Evolutionary conservation across 2,888 invertebrate genomes (phyloP).

Genomic region (Mimachlamys varia): DNA sequence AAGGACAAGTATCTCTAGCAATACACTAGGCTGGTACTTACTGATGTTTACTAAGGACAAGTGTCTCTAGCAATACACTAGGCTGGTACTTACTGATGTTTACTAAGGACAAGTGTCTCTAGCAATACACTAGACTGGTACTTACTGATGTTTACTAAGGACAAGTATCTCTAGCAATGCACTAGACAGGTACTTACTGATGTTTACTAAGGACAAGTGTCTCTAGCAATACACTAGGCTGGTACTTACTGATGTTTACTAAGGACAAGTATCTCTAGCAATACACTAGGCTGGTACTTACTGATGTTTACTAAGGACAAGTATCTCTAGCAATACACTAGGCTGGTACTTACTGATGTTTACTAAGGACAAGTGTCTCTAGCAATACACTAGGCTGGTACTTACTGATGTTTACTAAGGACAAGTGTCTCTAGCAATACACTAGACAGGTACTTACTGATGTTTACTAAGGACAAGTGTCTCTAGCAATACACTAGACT

Average conservation of each 20-base stretch:
- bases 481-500: neutral
- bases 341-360: neutral
- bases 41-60: neutral
- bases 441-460: neutral
- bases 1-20: constrained; percentile 85
- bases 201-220: constrained; percentile 85
- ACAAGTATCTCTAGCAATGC: neutral
- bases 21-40: neutral
- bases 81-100: constrained; percentile 84
- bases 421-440: constrained; percentile 85
- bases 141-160: neutral
- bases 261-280: neutral
- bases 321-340: constrained; percentile 83
- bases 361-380: neutral
- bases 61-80: neutral
- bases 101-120: constrained; percentile 85
- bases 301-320: constrained; percentile 85
- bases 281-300: constrained; percentile 80
- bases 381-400: constrained; percentile 53
- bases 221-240: constrained; percentile 81
- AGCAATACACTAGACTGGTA: constrained; percentile 74
- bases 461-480: neutral
- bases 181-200: constrained; percentile 83
- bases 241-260: neutral
- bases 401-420: constrained; percentile 85